Percentiles rank a stretch among this genome's conserved stretches.
phyloP scores from a whole-genome alignment of 2,797 vertebrate species.

The Siniperca scherzeri region DNA sequence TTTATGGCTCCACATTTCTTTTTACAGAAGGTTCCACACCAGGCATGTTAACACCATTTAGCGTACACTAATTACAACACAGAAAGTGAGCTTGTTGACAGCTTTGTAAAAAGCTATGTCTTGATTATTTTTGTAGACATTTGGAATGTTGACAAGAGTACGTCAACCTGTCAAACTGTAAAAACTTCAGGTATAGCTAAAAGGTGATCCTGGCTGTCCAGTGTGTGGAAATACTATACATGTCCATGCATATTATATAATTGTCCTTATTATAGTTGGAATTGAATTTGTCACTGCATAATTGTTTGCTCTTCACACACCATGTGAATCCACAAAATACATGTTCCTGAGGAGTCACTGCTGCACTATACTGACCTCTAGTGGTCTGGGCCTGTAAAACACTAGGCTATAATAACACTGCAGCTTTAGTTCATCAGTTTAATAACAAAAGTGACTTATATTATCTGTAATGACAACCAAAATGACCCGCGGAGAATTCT shows the following conservation, averaged over 20 bases:
- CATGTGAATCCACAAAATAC: neutral
- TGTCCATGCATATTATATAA: fast-evolving
- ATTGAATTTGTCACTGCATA: neutral
- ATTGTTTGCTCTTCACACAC: neutral
- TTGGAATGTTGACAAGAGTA: neutral
- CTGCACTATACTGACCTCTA: slow-evolving; percentile 29
- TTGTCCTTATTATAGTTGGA: neutral
- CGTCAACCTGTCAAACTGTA: neutral
- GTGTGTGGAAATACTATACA: neutral
- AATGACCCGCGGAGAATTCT: neutral
- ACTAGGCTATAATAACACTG: neutral
- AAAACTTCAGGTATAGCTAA: neutral
- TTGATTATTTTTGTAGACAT: neutral
- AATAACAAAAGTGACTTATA: neutral
- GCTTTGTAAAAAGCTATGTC: neutral
- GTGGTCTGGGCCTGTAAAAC: slow-evolving; percentile 10
- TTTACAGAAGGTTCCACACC: neutral
- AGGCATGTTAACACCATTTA: neutral
- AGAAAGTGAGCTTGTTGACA: neutral
- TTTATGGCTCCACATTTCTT: neutral
- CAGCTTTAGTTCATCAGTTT: neutral
- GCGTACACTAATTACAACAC: neutral
- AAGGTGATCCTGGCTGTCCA: neutral
- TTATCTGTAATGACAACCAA: neutral
- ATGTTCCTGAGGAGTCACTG: neutral